These are phyloP conservation scores for Seriola aureovittata DNA, from an alignment of 2,113 vertebrate genomes.

Conservation along the genomic window DNA sequence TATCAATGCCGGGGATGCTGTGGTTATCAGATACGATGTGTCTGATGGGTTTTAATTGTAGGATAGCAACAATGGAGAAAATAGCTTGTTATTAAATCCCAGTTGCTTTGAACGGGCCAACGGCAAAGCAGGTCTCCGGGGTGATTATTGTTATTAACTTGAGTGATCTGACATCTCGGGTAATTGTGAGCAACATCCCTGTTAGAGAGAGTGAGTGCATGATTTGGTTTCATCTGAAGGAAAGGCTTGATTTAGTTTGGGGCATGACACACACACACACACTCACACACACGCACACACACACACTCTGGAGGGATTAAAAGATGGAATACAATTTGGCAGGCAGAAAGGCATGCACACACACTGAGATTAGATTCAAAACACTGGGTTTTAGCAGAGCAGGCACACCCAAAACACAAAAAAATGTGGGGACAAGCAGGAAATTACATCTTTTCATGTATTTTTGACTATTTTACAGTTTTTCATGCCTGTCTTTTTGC, in stretches of 20 bases:
- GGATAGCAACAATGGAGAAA: slow-evolving; percentile 71
- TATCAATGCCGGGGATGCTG: slow-evolving; percentile 61
- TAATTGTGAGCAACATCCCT: slow-evolving; percentile 73
- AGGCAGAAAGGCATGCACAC: neutral
- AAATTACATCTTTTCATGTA: neutral
- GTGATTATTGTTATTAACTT: slow-evolving; percentile 83
- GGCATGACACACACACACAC: neutral
- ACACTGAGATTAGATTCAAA: slow-evolving; percentile 17
- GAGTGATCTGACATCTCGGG: slow-evolving; percentile 76
- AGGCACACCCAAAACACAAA: neutral
- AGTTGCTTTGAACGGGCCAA: slow-evolving; percentile 65
- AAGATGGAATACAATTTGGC: slow-evolving; percentile 27
- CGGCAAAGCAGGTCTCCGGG: slow-evolving; percentile 62
- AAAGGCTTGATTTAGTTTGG: slow-evolving; percentile 34
- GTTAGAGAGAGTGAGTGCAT: slow-evolving; percentile 50
- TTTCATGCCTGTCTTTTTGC: neutral
- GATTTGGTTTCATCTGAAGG: slow-evolving; percentile 59
- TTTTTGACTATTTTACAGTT: neutral
- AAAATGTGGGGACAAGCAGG: neutral
- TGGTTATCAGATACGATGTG: slow-evolving; percentile 72
- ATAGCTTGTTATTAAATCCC: slow-evolving; percentile 77
- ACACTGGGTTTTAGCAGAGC: slow-evolving; percentile 12
- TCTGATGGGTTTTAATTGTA: slow-evolving; percentile 81
- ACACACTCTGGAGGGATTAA: slow-evolving; percentile 23
- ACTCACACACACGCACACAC: slow-evolving; percentile 8